Evolutionary conservation across 2,888 invertebrate genomes (phyloP).

Genomic region (Amiota minor): DNA sequence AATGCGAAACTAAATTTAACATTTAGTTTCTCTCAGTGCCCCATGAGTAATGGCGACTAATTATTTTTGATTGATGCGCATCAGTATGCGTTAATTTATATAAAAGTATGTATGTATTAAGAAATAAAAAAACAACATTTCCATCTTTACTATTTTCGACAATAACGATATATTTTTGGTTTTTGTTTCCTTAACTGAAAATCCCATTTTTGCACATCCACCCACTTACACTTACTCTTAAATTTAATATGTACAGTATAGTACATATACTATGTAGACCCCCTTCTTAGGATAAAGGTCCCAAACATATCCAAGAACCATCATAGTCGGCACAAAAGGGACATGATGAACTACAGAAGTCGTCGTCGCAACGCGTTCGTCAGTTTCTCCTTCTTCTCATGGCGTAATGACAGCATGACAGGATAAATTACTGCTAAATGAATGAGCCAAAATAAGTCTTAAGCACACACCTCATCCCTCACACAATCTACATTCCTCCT

Average conservation of each 20-base stretch:
- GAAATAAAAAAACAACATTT: neutral
- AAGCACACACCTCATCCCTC: conserved; percentile 47
- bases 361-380: no score
- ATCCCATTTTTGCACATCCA: neutral
- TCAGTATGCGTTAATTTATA: conserved; percentile 28
- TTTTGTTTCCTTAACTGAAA: neutral
- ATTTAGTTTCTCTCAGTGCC: conserved; percentile 40
- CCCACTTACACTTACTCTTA: neutral
- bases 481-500: conserved; percentile 8
- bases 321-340: no score
- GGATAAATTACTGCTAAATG: conserved; percentile 73
- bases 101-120: no score
- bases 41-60: conserved; percentile 59
- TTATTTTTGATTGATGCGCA: conserved; percentile 70
- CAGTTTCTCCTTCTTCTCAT: conserved; percentile 46
- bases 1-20: no score
- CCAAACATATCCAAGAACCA: no score
- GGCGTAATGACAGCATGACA: conserved; percentile 73
- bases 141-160: neutral
- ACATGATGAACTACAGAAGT: no score
- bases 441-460: conserved; percentile 68
- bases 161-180: neutral
- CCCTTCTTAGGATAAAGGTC: no score
- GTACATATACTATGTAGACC: no score
- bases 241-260: no score